phyloP scores from a whole-genome alignment of 2,113 vertebrate genomes.

The Cyphomyrus plagiostoma region DNA sequence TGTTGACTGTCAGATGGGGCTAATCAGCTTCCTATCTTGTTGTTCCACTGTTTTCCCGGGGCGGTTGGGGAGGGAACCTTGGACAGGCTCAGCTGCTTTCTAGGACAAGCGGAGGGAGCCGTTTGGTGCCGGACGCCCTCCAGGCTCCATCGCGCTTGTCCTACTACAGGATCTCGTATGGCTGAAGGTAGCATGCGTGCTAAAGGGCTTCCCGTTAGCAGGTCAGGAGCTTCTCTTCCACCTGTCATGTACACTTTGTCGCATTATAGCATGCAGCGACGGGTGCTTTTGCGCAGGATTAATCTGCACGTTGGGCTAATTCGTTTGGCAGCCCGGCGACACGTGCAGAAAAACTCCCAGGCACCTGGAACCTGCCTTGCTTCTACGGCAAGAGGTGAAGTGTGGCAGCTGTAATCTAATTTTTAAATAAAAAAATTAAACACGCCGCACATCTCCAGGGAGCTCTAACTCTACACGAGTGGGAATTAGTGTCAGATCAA shows the following conservation, averaged over 20 bases:
- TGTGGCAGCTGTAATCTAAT: not conserved
- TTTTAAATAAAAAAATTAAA: constrained; percentile 1
- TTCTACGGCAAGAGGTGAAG: not conserved
- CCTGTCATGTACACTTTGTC: not conserved
- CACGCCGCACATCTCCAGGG: not conserved
- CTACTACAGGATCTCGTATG: not conserved
- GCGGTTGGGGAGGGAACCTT: not conserved
- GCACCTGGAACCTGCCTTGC: not conserved
- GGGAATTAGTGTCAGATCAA: not conserved
- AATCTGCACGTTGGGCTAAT: not conserved
- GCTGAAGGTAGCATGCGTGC: not conserved
- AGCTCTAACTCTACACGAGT: not conserved
- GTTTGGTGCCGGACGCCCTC: not conserved
- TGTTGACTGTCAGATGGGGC: not conserved
- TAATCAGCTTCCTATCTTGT: not conserved
- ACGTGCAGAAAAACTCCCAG: not conserved
- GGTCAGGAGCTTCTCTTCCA: not conserved
- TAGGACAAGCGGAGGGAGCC: not conserved
- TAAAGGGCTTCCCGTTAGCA: not conserved
- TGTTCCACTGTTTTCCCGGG: not conserved
- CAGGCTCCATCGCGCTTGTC: not conserved
- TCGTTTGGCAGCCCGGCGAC: not conserved
- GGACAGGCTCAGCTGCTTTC: not conserved
- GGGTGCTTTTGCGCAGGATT: not conserved
- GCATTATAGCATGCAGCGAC: not conserved